Evolutionary conservation across 1,140 invertebrate genomes (phyloP), one percentile per base, ranked within the genome.

Genomic region (Heliothis virescens): DNA sequence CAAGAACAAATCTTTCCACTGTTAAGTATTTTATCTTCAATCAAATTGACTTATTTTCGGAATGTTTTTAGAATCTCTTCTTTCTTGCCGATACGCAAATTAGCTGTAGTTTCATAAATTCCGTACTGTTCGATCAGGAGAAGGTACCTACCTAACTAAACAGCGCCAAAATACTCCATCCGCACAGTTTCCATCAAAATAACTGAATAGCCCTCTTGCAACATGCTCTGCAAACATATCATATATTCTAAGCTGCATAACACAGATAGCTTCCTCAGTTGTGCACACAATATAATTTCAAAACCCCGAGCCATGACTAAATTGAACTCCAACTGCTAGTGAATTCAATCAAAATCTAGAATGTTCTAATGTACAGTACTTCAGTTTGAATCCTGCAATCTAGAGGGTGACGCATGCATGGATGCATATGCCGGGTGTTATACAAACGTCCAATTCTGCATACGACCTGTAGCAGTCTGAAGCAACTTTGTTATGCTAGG

Each of bases 261-360:
- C 2, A 26, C 0, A 11, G n/a, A 21, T 26, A 13, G 10, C 57
- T 21, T 57, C 21, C 57, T 12, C 59, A 26, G 18, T 7, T 15
- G 7, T 21, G 48, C 7, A 18, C 65, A 4, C 18, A 69, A 69
- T 53, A 69, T 48, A 41, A 72, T 34, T 57, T 55, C 50, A 18
- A n/a, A 57, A 16, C 13, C 69, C 41, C 50, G 55, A 41, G 34
- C 34, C 29, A 50, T 72, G 52, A 57, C 41, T 67, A 50, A 67
- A 72, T 18, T 34, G 16, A 53, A 57, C 69, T 29, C 21, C 50
- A 57, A 34, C 69, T 2, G 62, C 41, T 13, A 18, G 72, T 34
- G 55, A 53, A 60, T 74, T 53, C 57, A 74, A 74, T 74, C 72
- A 60, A 74, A 74, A 74, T 50, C 34, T 12, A 57, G 55, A 76